Percentiles rank a stretch among this genome's conserved stretches.
Conservation (phyloP, 2,113 vertebrate species). For the Chloropsis hardwickii region DNA sequence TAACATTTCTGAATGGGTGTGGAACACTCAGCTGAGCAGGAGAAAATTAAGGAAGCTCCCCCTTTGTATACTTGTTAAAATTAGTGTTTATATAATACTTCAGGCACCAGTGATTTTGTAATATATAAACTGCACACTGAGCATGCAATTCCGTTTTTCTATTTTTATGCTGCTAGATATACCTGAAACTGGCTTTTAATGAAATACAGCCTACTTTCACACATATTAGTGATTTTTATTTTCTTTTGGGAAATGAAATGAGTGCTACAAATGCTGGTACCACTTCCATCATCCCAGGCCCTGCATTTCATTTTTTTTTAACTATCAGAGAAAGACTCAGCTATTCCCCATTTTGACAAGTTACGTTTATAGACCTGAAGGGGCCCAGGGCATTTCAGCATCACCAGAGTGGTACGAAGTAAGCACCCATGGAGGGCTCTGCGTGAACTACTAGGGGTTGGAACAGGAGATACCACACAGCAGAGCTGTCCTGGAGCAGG, state of each 20-base stretch:
- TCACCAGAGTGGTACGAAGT: background rate
- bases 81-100: background rate
- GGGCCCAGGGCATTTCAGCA: background rate
- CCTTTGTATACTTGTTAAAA: background rate
- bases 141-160: background rate
- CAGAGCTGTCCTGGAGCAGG: background rate
- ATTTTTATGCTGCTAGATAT: background rate
- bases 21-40: background rate
- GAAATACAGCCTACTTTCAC: background rate
- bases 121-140: background rate
- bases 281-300: background rate
- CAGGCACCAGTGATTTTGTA: background rate
- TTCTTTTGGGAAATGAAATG: background rate
- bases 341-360: background rate
- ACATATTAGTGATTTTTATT: background rate
- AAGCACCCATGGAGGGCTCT: accelerated
- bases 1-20: background rate
- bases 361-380: background rate
- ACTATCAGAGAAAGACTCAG: background rate
- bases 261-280: background rate
- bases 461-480: background rate
- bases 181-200: background rate
- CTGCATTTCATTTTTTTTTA: background rate
- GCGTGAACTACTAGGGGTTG: background rate
- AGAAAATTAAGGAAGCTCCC: background rate